A percentile compares a stretch with the other conserved stretches of the same genome.
Conservation (phyloP, 2,113 vertebrate genomes). For the Miniopterus natalensis region DNA sequence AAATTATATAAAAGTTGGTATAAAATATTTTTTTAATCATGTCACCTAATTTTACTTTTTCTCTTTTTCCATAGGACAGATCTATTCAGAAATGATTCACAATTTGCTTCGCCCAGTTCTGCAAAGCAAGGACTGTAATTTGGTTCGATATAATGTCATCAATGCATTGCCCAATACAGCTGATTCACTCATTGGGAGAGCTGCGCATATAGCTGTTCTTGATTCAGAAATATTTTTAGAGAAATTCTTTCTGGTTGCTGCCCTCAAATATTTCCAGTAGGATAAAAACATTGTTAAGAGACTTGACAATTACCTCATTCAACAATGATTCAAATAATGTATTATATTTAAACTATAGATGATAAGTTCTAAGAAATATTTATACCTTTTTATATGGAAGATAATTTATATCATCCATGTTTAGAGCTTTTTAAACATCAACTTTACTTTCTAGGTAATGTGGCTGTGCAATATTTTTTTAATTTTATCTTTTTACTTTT, state of each 20-base stretch:
- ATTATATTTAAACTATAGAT: constrained; percentile 90
- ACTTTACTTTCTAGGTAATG: constrained; percentile 91
- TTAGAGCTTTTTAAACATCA: constrained; percentile 89
- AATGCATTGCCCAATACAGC: constrained; percentile 98
- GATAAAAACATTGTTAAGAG: constrained; percentile 84
- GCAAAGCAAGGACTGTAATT: constrained; percentile 97
- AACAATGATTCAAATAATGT: constrained; percentile 90
- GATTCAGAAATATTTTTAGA: constrained; percentile 99
- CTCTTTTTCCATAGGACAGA: constrained; percentile 91
- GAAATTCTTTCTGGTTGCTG: constrained; percentile 99
- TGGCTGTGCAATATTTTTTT: constrained; percentile 93
- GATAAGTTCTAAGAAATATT: constrained; percentile 92
- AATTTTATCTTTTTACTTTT: constrained; percentile 94
- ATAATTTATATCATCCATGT: constrained; percentile 92
- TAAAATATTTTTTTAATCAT: constrained; percentile 49
- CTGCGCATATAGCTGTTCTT: constrained; percentile 98
- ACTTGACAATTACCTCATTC: constrained; percentile 96
- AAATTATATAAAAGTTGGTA: neutral
- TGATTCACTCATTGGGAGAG: constrained; percentile 98
- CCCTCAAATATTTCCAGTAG: constrained; percentile 99
- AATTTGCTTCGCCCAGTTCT: constrained; percentile 97
- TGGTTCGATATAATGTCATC: constrained; percentile 98
- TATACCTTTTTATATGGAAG: constrained; percentile 93
- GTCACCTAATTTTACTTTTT: constrained; percentile 59
- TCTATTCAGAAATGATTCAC: constrained; percentile 99